Conservation (phyloP, 64 coral and sea anemone species). For the Stylophora pistillata region DNA sequence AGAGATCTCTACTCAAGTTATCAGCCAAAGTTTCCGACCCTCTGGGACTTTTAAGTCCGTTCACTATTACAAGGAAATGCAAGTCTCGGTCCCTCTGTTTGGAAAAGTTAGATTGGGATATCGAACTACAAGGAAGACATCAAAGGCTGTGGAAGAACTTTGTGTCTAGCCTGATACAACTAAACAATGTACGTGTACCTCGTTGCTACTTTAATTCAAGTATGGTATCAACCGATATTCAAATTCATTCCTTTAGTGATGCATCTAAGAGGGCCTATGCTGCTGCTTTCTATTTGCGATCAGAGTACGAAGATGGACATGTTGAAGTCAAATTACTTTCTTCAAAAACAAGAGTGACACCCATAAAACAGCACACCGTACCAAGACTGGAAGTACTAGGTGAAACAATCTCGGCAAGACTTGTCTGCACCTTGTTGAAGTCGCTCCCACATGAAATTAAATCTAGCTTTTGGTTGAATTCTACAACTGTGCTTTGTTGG, state of each 20-base stretch:
- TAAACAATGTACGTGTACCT: slow-evolving; percentile 52
- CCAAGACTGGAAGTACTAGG: no score
- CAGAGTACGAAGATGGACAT: slow-evolving; percentile 43
- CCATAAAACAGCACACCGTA: slow-evolving; percentile 64
- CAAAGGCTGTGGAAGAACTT: slow-evolving; percentile 41
- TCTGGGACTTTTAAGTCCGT: slow-evolving; percentile 40
- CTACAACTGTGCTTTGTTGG: slow-evolving; percentile 43
- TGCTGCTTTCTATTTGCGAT: slow-evolving; percentile 44
- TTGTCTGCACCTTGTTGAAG: slow-evolving; percentile 22
- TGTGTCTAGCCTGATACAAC: slow-evolving; percentile 15
- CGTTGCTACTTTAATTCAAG: slow-evolving; percentile 48
- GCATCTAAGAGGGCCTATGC: slow-evolving; percentile 64
- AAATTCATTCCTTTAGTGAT: slow-evolving; percentile 69
- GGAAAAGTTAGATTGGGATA: slow-evolving; percentile 64
- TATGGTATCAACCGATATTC: slow-evolving; percentile 17
- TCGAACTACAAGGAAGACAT: slow-evolving; percentile 17
- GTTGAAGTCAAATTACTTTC: slow-evolving; percentile 43
- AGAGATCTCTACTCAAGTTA: slow-evolving; percentile 52
- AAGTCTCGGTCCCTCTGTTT: slow-evolving; percentile 59
- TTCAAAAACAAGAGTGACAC: slow-evolving; percentile 68
- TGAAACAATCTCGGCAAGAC: slow-evolving; percentile 47
- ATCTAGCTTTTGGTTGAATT: slow-evolving; percentile 59
- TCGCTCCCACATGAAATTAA: slow-evolving; percentile 21
- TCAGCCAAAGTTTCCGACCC: slow-evolving; percentile 67
- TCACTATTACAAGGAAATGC: slow-evolving; percentile 52